Base-by-base conservation (phyloP, 2,113 vertebrate species). In the Saguinus midas region DNA sequence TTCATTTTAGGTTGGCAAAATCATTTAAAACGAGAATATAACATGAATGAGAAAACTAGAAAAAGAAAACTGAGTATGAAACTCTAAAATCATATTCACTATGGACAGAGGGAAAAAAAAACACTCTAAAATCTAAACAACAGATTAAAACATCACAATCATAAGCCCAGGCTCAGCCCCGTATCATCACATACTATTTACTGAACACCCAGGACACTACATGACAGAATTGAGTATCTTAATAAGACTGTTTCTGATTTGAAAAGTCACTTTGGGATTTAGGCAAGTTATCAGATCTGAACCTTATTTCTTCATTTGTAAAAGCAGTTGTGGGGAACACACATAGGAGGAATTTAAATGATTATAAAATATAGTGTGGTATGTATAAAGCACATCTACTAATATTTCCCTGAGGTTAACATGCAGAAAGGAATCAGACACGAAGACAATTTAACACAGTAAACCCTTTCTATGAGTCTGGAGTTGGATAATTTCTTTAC, bases 21-120 rank as follows among this genome's bases (percentile, higher is more conserved):
- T 50, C 21, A 88, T 52, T 89, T 90, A 96, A 96, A 73, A 64
- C 79, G 52, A 96, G 92, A 96, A 93, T 3, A 87, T 45, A 97
- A 27, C 61, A 83, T 52, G 45, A 82, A 3, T 23, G 55, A 95
- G 40, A 87, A 76, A 61, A 27, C 48, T 79, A 93, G 45, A 92
- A 82, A 87, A 45, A 75, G 57, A 66, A 85, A 91, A 93, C 4
- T 32, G 40, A 81, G 21, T 18, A 93, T 10, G n/a, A 92, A 57
- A 90, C 43, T 25, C n/a, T 85, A 52, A 95, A 83, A 50, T 88
- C 29, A 50, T 86, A 91, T 27, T 88, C 35, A 85, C n/a, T 83
- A 55, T 2, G 32, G 37, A 95, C 6, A 90, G 76, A 58, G 29
- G 45, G 9, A 58, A 17, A 40, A 50, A 58, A 58, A 80, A 83